Base-by-base conservation (phyloP, 2,113 vertebrate species). In the Orycteropus afer region DNA sequence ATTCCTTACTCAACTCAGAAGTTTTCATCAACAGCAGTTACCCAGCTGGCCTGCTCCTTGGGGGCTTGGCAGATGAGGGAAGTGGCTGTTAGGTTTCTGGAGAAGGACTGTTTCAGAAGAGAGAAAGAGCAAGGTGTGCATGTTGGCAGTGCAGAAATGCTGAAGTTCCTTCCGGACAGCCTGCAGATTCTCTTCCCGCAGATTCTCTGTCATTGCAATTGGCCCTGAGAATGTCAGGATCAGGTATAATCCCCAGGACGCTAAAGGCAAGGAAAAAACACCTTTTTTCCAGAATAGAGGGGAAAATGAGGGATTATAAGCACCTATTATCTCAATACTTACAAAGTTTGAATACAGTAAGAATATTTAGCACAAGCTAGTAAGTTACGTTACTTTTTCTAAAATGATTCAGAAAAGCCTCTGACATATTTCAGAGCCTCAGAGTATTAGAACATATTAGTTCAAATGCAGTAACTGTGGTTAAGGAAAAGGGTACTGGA, bases 121-220 rank as follows among this genome's bases (percentile, higher is more conserved):
- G n/a, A 89, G 47, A 95, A 95, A 97, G 82, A 96, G 86, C 86
- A 73, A 89, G 71, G 82, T 93, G 45, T 89, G 96, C 95, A 96
- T 40, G 82, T 74, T 84, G 83, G 86, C 69, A 18, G 40, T 55
- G 27, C 73, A 95, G 85, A 96, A 95, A 77, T 88, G 90, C 95
- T 93, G 86, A 96, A 93, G 18, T 32, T 69, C 82, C 57, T 95
- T 80, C 82, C 0, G 0, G 55, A 79, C 82, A 57, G 37, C 67
- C 67, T n/a, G n/a, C n/a, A n/a, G n/a, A n/a, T n/a, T n/a, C n/a
- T n/a, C n/a, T n/a, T n/a, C n/a, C n/a, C n/a, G n/a, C 71, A 59
- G 42, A 53, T 67, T 95, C 78, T 83, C 47, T 90, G 49, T 59
- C 49, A 40, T 95, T 90, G 73, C 59, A 51, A 15, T 93, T 49